A percentile compares a stretch with the other conserved stretches of the same genome.
These are phyloP conservation scores for Erpetoichthys calabaricus DNA, from an alignment of 2,797 vertebrate genomes.

Conservation along the genomic window DNA sequence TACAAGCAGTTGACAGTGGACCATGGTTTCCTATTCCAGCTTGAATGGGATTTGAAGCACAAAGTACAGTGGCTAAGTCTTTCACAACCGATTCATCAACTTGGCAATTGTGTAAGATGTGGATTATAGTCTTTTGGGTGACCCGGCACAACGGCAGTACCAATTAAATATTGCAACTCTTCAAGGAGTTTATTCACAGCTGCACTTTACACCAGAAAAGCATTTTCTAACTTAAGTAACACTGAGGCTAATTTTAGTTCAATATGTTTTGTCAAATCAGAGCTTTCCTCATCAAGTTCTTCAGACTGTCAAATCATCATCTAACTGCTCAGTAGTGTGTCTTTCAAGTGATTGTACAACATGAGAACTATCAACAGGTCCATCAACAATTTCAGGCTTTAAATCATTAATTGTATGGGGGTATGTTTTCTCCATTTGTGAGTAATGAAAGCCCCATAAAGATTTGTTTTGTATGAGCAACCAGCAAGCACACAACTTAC, in stretches of 20 bases:
- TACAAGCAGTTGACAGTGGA: too few species aligned
- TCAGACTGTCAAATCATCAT: conserved; percentile 7
- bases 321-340: not conserved
- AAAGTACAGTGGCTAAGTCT: too few species aligned
- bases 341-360: not conserved
- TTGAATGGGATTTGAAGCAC: too few species aligned
- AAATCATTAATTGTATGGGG: conserved; percentile 6
- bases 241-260: conserved; percentile 12
- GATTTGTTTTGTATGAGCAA: conserved; percentile 5
- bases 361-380: not conserved
- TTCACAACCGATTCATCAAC: too few species aligned
- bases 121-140: too few species aligned
- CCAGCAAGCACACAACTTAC: conserved; percentile 6
- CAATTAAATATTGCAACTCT: too few species aligned
- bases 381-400: conserved; percentile 6
- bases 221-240: conserved; percentile 15
- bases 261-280: conserved; percentile 9
- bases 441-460: conserved; percentile 12
- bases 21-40: too few species aligned
- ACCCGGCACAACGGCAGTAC: too few species aligned
- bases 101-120: too few species aligned
- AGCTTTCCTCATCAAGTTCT: conserved; percentile 1
- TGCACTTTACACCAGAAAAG: too few species aligned
- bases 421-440: conserved; percentile 5
- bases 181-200: too few species aligned